phyloP scores from a whole-genome alignment of 2,113 vertebrate genomes.

The Seriola aureovittata region DNA sequence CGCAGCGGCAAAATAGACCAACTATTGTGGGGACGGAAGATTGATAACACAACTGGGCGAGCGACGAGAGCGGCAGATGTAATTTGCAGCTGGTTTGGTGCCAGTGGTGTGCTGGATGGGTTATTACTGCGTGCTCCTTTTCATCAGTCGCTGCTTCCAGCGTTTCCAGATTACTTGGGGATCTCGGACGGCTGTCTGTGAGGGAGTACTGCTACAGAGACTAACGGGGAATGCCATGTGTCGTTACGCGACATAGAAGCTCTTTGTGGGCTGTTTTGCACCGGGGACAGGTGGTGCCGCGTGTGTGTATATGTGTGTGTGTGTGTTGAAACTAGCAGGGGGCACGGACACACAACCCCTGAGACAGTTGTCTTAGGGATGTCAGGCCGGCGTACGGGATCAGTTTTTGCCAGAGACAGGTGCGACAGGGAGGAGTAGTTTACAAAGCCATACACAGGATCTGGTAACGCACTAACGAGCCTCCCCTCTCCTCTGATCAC shows the following conservation, averaged over 20 bases:
- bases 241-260: conserved; percentile 80
- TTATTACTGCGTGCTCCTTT: conserved; percentile 43
- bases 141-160: conserved; percentile 54
- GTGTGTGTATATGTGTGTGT: conserved; percentile 30
- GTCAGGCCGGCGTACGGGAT: conserved; percentile 80
- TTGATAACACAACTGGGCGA: conserved; percentile 69
- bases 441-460: conserved; percentile 69
- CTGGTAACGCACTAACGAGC: conserved; percentile 56
- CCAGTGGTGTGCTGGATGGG: conserved; percentile 58
- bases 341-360: conserved; percentile 70
- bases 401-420: conserved; percentile 83
- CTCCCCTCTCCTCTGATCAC: conserved; percentile 49
- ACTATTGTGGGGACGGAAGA: conserved; percentile 74
- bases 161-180: conserved; percentile 67
- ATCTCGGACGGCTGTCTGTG: conserved; percentile 71
- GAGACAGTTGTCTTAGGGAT: conserved; percentile 85
- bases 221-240: conserved; percentile 82
- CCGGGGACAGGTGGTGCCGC: conserved; percentile 84
- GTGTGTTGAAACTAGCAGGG: conserved; percentile 42
- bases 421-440: conserved; percentile 85
- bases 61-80: conserved; percentile 70
- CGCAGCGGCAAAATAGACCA: conserved; percentile 73
- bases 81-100: conserved; percentile 64
- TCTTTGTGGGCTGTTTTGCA: conserved; percentile 81
- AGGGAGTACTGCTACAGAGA: conserved; percentile 69